These are phyloP conservation scores for Peucedramus taeniatus DNA, from an alignment of 2,113 vertebrate species.

Conservation along the genomic window DNA sequence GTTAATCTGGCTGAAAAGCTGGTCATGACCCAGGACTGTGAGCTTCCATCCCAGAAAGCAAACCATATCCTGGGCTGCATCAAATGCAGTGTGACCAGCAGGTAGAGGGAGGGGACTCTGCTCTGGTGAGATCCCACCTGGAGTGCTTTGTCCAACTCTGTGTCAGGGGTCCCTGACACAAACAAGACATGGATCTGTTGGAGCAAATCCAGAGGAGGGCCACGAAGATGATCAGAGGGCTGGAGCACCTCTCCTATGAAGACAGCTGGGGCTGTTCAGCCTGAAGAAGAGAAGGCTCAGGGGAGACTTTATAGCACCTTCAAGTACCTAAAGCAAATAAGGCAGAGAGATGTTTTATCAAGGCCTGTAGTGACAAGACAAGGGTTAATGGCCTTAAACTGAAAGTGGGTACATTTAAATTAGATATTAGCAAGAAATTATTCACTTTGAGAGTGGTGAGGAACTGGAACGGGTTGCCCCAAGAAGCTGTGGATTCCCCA, in stretches of 20 bases:
- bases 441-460: neutral
- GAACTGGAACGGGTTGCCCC: neutral
- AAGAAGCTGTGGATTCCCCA: neutral
- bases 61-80: neutral
- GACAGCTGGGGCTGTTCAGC: neutral
- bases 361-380: neutral
- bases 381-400: neutral
- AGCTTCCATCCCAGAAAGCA: neutral
- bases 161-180: neutral
- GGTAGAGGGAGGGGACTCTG: neutral
- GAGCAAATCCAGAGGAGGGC: neutral
- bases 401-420: neutral
- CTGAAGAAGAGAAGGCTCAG: neutral
- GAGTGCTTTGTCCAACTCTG: neutral
- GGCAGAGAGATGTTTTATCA: neutral
- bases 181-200: neutral
- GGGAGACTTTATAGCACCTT: neutral
- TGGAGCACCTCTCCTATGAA: neutral
- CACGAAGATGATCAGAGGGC: fast-evolving
- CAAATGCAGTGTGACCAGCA: neutral
- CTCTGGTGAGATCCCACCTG: neutral
- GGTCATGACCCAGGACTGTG: no score
- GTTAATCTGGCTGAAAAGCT: neutral
- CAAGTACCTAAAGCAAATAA: neutral
- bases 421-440: neutral